Evolutionary conservation across 2,113 vertebrate species (phyloP).

Genomic region (Lynx canadensis): DNA sequence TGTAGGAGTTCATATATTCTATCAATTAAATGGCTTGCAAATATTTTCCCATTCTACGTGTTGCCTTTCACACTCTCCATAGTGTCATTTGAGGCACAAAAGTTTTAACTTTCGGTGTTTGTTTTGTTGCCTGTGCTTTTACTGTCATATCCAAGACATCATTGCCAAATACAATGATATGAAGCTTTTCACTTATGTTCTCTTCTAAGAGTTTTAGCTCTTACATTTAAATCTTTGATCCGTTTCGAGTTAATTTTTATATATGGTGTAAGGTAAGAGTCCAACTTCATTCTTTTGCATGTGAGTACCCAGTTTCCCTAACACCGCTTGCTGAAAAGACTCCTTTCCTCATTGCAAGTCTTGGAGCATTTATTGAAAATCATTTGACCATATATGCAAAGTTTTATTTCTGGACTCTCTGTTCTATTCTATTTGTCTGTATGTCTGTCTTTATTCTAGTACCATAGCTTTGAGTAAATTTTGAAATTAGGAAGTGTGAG

Average conservation of each 20-base stretch:
- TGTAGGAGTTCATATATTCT: neutral
- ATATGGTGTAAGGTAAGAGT: neutral
- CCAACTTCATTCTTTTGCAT: neutral
- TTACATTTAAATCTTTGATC: neutral
- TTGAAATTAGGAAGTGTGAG: neutral
- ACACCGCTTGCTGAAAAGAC: neutral
- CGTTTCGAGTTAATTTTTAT: neutral
- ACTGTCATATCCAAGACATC: neutral
- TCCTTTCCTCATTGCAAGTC: neutral
- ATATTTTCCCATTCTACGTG: neutral
- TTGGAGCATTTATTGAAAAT: neutral
- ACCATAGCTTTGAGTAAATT: conserved; percentile 14
- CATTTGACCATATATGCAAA: neutral
- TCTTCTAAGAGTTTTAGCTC: conserved; percentile 23
- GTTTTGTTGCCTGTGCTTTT: neutral
- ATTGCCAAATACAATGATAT: neutral
- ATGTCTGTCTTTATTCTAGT: neutral
- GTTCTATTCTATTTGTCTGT: neutral
- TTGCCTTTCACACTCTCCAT: neutral
- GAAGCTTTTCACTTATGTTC: neutral
- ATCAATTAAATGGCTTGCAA: neutral
- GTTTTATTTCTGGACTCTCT: conserved; percentile 6
- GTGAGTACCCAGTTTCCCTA: neutral
- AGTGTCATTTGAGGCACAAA: neutral
- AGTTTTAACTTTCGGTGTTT: neutral